phyloP scores from a whole-genome alignment of 2,113 vertebrate genomes.

The Centropus bengalensis region DNA sequence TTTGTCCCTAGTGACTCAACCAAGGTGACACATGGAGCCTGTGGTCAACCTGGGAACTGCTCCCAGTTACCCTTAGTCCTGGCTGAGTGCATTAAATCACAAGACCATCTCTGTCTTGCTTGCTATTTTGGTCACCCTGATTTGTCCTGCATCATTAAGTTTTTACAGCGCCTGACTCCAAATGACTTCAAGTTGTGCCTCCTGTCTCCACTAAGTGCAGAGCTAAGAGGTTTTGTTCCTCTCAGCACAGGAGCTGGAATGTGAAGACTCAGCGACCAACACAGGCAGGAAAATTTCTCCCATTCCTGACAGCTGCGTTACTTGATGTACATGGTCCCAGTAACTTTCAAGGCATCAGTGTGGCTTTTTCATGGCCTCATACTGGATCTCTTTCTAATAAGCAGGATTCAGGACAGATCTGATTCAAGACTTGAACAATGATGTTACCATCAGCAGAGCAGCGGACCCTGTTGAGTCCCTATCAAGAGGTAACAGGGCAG shows the following conservation, averaged over 20 bases:
- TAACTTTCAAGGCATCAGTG: neutral
- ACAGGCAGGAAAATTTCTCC: neutral
- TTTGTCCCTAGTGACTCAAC: neutral
- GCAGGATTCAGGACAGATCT: neutral
- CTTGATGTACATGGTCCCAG: neutral
- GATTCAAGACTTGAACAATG: neutral
- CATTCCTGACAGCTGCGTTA: neutral
- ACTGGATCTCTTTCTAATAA: neutral
- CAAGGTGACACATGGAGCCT: neutral
- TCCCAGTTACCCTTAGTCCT: neutral
- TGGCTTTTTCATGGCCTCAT: neutral
- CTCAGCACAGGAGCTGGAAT: slow-evolving; percentile 30
- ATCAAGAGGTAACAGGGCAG: neutral
- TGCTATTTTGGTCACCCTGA: slow-evolving; percentile 21
- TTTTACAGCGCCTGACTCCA: slow-evolving; percentile 44
- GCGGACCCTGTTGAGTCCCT: neutral
- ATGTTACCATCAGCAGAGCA: neutral
- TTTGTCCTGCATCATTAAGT: slow-evolving; percentile 60
- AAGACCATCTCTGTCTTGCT: neutral
- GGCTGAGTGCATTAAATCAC: neutral
- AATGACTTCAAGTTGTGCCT: slow-evolving; percentile 46
- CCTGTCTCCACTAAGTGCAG: slow-evolving; percentile 45
- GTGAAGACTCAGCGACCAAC: slow-evolving; percentile 47
- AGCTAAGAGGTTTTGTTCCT: slow-evolving; percentile 53
- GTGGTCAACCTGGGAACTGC: neutral